Evolutionary conservation across 2,888 invertebrate species (phyloP).

Genomic region (Plagiodera versicolora): DNA sequence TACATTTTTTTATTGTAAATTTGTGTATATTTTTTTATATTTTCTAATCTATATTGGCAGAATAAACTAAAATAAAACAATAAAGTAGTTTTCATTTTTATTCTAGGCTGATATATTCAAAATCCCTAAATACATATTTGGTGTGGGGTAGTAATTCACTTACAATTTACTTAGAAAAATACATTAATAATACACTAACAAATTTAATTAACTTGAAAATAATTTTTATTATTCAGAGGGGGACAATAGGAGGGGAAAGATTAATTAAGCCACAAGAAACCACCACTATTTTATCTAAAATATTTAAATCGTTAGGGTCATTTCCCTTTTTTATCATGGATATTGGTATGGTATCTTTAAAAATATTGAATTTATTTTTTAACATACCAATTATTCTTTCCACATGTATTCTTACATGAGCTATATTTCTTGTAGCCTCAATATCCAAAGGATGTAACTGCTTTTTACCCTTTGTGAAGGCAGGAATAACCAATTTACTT

Average conservation of each 20-base stretch:
- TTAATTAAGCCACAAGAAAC: constrained; percentile 14
- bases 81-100: neutral
- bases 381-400: constrained; percentile 6
- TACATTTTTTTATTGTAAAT: no score
- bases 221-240: constrained; percentile 3
- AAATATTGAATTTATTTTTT: constrained; percentile 13
- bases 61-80: neutral
- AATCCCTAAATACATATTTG: neutral
- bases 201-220: neutral
- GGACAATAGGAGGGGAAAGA: constrained; percentile 11
- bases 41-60: no score
- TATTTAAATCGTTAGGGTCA: neutral
- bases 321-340: constrained; percentile 12
- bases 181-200: neutral
- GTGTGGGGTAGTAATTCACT: neutral
- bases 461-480: constrained; percentile 11
- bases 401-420: constrained; percentile 8
- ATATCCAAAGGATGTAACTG: constrained; percentile 12
- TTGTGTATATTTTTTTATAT: no score
- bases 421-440: constrained; percentile 5
- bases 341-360: constrained; percentile 15
- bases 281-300: constrained; percentile 8
- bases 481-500: neutral
- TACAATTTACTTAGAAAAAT: neutral
- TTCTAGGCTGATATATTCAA: neutral